phyloP scores from a whole-genome alignment of 2,797 vertebrate genomes.

The Furcifer pardalis region DNA sequence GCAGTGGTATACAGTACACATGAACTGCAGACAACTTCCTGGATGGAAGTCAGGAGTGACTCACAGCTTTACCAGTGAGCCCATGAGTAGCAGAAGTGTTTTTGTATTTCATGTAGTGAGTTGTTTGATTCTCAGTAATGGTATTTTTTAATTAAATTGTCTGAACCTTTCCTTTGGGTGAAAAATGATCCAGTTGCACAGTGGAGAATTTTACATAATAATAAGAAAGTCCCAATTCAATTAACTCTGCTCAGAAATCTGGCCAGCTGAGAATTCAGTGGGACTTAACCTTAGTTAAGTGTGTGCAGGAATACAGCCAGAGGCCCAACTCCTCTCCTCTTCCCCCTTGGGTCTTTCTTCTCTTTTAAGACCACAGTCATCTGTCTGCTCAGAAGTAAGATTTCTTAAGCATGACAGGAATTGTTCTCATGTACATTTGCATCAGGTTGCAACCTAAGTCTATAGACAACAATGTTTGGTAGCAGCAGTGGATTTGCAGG shows the following conservation, averaged over 20 bases:
- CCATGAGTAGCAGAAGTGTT: no score
- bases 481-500: not conserved
- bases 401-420: not conserved
- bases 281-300: not conserved
- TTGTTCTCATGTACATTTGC: not conserved
- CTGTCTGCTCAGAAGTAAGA: not conserved
- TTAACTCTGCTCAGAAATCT: not conserved
- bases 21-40: no score
- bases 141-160: not conserved
- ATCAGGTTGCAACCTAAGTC: not conserved
- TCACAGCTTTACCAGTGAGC: no score
- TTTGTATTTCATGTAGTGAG: not conserved
- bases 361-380: not conserved
- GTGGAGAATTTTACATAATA: not conserved
- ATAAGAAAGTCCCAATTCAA: not conserved
- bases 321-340: no score
- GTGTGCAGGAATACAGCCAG: not conserved
- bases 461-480: not conserved
- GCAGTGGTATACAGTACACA: no score
- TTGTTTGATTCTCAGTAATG: not conserved
- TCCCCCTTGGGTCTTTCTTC: not conserved
- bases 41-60: no score
- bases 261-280: not conserved
- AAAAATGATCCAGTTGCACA: not conserved
- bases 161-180: not conserved